phyloP scores from a whole-genome alignment of 2,888 invertebrate species.

The Scaptomyza caliginosa region DNA sequence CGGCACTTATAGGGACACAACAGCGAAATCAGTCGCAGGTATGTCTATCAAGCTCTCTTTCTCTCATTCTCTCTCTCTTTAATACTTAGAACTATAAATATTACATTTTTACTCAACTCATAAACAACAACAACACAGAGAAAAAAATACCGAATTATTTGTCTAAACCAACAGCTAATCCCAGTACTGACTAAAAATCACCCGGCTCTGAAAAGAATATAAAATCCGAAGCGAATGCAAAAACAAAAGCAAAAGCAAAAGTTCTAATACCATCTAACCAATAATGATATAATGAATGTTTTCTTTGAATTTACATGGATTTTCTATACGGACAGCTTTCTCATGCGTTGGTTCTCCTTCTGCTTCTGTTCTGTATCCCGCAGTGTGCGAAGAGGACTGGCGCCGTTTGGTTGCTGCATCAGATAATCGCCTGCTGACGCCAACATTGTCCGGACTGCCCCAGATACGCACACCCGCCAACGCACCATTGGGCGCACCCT shows the following conservation, averaged over 20 bases:
- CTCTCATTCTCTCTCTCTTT: background rate
- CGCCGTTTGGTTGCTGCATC: conserved; percentile 92
- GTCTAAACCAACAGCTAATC: conserved; percentile 57
- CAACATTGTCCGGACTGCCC: conserved; percentile 86
- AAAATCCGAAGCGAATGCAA: background rate
- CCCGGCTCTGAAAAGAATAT: conserved; percentile 17
- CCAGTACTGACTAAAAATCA: conserved; percentile 44
- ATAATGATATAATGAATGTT: conserved; percentile 46
- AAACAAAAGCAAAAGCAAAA: conserved; percentile 14
- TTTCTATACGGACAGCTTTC: conserved; percentile 73
- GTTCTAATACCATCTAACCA: conserved; percentile 48
- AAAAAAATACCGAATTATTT: conserved; percentile 13
- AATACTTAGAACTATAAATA: conserved; percentile 3
- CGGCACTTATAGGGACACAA: conserved; percentile 99
- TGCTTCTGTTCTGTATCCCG: conserved; percentile 81
- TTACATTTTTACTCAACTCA: conserved; percentile 26
- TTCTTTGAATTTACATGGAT: conserved; percentile 63
- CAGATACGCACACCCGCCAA: conserved; percentile 88
- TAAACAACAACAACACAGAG: conserved; percentile 17
- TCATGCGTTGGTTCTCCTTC: conserved; percentile 75
- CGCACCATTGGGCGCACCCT: conserved; percentile 93
- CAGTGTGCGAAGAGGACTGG: conserved; percentile 94
- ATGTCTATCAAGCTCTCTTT: conserved; percentile 73
- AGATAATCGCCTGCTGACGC: conserved; percentile 90
- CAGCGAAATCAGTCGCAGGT: conserved; percentile 94